Evolutionary conservation across 2,113 vertebrate genomes (phyloP).

Genomic region (Dipodomys merriami): DNA sequence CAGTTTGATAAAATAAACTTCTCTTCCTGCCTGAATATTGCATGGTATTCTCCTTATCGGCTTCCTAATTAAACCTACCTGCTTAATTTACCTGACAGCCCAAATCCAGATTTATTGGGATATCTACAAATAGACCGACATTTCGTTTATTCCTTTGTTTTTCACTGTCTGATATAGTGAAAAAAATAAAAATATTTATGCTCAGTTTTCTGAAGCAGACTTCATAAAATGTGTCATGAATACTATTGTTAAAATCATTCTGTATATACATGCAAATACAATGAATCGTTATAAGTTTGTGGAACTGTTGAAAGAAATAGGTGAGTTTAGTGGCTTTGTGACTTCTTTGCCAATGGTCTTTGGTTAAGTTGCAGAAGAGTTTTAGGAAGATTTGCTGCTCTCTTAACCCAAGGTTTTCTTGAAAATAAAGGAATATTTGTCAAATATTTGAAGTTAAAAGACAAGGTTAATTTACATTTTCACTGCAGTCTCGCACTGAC

Average conservation of each 20-base stretch:
- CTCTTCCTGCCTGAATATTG: no score
- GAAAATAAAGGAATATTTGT: background rate
- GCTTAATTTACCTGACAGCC: no score
- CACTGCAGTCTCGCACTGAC: background rate
- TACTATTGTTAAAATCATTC: constrained; percentile 41
- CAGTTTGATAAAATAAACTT: no score
- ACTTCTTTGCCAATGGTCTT: constrained; percentile 32
- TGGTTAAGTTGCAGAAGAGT: background rate
- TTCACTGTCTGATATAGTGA: constrained; percentile 49
- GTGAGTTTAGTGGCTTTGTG: background rate
- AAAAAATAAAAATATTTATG: constrained; percentile 62
- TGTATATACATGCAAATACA: background rate
- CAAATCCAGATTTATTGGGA: constrained; percentile 50
- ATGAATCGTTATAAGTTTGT: constrained; percentile 32
- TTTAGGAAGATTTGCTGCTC: constrained; percentile 6
- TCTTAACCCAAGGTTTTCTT: background rate
- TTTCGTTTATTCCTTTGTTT: constrained; percentile 65
- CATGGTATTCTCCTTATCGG: no score
- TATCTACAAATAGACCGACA: constrained; percentile 30
- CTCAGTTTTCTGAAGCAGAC: constrained; percentile 15
- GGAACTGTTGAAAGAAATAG: constrained; percentile 43
- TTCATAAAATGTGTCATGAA: constrained; percentile 8
- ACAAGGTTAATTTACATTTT: background rate
- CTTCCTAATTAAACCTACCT: no score
- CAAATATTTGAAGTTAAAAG: constrained; percentile 36